Evolutionary conservation across 2,888 invertebrate genomes (phyloP).

Genomic region (Hypomecis atomaria): DNA sequence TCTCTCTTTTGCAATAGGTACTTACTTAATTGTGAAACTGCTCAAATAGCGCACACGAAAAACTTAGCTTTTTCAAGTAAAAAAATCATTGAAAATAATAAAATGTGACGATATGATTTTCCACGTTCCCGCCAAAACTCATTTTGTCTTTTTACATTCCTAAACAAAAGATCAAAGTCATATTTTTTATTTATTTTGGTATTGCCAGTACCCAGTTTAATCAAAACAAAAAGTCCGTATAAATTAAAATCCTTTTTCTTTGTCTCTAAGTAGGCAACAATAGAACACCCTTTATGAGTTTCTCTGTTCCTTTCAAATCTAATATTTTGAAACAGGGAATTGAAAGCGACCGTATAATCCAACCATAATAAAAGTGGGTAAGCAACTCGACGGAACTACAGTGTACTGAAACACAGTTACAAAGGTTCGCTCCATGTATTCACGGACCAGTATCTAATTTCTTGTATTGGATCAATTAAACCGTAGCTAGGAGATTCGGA

Average conservation of each 20-base stretch:
- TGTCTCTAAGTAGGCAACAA: constrained; percentile 20
- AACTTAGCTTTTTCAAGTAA: too few relatives aligned
- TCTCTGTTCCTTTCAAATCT: constrained; percentile 23
- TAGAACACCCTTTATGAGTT: constrained; percentile 18
- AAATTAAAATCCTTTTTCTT: constrained; percentile 13
- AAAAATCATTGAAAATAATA: too few relatives aligned
- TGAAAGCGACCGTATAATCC: constrained; percentile 40
- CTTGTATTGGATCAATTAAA: too few relatives aligned
- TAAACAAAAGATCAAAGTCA: not conserved
- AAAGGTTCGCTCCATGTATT: not conserved
- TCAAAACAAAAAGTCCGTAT: constrained; percentile 6
- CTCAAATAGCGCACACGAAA: too few relatives aligned
- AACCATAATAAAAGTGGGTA: constrained; percentile 38
- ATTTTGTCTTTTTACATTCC: too few relatives aligned
- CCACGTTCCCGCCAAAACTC: too few relatives aligned
- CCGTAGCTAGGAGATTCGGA: too few relatives aligned
- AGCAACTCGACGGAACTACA: constrained; percentile 25
- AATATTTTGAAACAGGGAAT: constrained; percentile 33
- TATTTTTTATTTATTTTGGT: not conserved
- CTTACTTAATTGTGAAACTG: too few relatives aligned
- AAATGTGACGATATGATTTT: too few relatives aligned
- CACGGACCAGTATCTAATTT: not conserved
- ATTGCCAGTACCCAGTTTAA: not conserved
- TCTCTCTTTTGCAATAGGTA: too few relatives aligned
- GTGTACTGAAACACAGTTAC: constrained; percentile 15